A percentile compares a stretch with the other conserved stretches of the same genome.
phyloP scores from a whole-genome alignment of 2,113 vertebrate species.

The Sylvilagus bachmani region DNA sequence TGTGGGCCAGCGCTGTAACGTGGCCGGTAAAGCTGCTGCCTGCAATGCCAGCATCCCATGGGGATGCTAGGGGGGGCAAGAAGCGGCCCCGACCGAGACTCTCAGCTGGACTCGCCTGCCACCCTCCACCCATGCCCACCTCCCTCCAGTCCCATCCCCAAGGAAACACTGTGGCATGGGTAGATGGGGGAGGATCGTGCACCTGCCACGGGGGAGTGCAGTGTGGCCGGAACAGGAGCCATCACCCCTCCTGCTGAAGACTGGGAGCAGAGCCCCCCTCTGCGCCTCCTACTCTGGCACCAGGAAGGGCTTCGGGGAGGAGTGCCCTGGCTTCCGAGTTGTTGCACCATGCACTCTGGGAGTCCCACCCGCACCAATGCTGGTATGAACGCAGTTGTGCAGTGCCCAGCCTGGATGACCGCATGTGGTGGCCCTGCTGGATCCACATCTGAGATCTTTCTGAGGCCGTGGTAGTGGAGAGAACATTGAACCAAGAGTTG shows the following conservation, averaged over 20 bases:
- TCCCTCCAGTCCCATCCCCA: not conserved
- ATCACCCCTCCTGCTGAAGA: not conserved
- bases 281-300: accelerated
- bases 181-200: not conserved
- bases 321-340: not conserved
- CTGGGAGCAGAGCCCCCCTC: not conserved
- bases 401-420: not conserved
- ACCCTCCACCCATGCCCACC: not conserved
- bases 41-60: too few species aligned
- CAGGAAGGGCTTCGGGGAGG: not conserved
- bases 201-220: not conserved
- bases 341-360: not conserved
- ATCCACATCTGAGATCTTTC: not conserved
- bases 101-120: not conserved
- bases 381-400: not conserved
- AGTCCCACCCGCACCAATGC: not conserved
- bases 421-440: not conserved
- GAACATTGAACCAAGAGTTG: not conserved
- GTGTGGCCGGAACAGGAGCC: not conserved
- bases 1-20: too few species aligned
- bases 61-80: not conserved
- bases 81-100: not conserved
- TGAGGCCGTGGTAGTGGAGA: not conserved
- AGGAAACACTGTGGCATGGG: not conserved
- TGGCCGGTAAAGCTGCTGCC: too few species aligned